Evolutionary conservation across 2,113 vertebrate species (phyloP).

Genomic region (Dicrurus megarhynchus): DNA sequence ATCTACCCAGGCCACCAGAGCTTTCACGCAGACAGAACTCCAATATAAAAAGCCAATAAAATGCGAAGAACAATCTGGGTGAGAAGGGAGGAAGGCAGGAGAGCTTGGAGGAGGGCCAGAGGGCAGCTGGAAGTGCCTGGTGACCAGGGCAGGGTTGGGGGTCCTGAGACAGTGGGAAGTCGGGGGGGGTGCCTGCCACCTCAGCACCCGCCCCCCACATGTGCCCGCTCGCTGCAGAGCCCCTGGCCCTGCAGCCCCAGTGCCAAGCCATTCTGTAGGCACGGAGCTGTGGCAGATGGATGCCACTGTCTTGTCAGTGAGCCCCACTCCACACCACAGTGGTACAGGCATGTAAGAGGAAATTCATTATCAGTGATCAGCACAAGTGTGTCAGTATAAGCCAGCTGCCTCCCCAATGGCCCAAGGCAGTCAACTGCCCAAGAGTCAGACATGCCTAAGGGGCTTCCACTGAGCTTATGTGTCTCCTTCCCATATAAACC

Average conservation of each 20-base stretch:
- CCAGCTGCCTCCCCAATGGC: not conserved
- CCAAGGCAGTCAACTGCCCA: too few relatives aligned
- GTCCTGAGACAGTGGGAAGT: not conserved
- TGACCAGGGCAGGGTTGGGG: accelerated
- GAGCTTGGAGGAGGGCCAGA: not conserved
- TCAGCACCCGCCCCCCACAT: too few relatives aligned
- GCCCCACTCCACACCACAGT: not conserved
- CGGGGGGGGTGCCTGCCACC: accelerated
- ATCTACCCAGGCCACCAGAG: not conserved
- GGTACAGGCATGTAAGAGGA: not conserved
- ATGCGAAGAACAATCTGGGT: too few relatives aligned
- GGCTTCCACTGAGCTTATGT: not conserved
- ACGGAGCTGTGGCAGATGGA: accelerated
- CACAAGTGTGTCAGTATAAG: not conserved
- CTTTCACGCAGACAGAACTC: not conserved
- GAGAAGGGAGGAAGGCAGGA: not conserved
- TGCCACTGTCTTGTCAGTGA: accelerated
- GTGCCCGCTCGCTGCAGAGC: accelerated
- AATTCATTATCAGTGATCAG: too few relatives aligned
- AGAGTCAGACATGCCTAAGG: not conserved
- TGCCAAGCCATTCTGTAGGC: not conserved
- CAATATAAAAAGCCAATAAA: not conserved
- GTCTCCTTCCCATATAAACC: not conserved
- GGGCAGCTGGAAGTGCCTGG: not conserved
- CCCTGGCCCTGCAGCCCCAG: not conserved